Conservation (phyloP, 2,797 vertebrate genomes). For the Natrix natrix region DNA sequence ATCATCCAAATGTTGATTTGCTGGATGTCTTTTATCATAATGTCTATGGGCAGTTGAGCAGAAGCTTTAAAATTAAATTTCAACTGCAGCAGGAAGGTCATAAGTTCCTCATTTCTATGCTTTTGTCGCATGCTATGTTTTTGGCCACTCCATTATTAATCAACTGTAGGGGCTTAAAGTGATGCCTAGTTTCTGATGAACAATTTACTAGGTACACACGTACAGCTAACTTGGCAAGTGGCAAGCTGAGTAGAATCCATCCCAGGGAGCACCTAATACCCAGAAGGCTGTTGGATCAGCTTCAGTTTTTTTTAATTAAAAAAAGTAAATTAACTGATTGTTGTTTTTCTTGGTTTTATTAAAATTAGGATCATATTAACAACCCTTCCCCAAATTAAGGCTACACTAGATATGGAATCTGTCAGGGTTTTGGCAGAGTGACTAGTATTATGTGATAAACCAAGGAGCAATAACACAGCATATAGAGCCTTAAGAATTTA, state of each 20-base stretch:
- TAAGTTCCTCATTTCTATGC: neutral
- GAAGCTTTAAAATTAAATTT: neutral
- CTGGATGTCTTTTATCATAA: neutral
- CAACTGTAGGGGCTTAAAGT: neutral
- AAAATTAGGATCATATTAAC: neutral
- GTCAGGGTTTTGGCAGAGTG: too few species aligned
- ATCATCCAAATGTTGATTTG: neutral
- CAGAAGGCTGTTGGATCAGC: neutral
- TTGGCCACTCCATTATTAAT: neutral
- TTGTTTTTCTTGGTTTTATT: neutral
- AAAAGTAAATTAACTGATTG: neutral
- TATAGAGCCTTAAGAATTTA: too few species aligned
- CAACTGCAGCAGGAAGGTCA: neutral
- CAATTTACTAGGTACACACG: neutral
- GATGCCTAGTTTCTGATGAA: neutral
- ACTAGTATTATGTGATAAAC: too few species aligned
- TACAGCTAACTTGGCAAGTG: neutral
- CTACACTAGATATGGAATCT: neutral
- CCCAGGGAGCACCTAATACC: neutral
- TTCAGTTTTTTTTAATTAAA: neutral
- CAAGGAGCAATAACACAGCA: too few species aligned
- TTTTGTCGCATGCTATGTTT: neutral
- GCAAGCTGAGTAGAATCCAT: neutral
- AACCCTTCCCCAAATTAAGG: neutral
- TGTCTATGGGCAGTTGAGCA: neutral